These are phyloP conservation scores for Hybognathus amarus DNA, from an alignment of 2,797 vertebrate genomes.

Conservation along the genomic window DNA sequence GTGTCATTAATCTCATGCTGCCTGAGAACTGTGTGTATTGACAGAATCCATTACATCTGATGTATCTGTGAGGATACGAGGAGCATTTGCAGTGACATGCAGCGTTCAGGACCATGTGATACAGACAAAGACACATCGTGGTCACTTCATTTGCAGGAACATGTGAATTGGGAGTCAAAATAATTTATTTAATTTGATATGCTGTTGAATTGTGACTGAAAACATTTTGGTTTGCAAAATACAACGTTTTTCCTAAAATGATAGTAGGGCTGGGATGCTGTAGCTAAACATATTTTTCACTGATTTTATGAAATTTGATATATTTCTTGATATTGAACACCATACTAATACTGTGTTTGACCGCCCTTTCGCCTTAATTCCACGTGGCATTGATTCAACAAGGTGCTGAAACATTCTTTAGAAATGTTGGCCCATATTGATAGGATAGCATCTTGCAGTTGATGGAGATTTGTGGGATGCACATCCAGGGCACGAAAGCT, in stretches of 20 bases:
- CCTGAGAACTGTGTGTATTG: slow-evolving; percentile 1
- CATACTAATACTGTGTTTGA: no score
- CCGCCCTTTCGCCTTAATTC: no score
- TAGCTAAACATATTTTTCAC: neutral
- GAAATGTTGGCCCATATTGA: no score
- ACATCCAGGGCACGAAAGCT: no score
- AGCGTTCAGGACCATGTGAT: neutral
- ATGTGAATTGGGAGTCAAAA: neutral
- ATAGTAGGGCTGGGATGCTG: neutral
- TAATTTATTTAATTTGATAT: no score
- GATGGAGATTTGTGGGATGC: no score
- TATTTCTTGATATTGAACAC: neutral
- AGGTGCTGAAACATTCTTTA: no score
- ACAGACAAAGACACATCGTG: neutral
- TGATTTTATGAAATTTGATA: neutral
- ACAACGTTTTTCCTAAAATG: neutral
- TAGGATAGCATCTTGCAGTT: no score
- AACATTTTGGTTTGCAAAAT: neutral
- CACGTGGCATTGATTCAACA: no score
- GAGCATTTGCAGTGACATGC: neutral
- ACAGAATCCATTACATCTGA: slow-evolving; percentile 26
- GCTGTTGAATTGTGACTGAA: neutral
- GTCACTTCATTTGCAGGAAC: neutral
- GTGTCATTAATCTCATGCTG: slow-evolving; percentile 12
- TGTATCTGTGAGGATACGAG: neutral